phyloP scores from a whole-genome alignment of 2,888 invertebrate genomes.

The Mamestra brassicae region DNA sequence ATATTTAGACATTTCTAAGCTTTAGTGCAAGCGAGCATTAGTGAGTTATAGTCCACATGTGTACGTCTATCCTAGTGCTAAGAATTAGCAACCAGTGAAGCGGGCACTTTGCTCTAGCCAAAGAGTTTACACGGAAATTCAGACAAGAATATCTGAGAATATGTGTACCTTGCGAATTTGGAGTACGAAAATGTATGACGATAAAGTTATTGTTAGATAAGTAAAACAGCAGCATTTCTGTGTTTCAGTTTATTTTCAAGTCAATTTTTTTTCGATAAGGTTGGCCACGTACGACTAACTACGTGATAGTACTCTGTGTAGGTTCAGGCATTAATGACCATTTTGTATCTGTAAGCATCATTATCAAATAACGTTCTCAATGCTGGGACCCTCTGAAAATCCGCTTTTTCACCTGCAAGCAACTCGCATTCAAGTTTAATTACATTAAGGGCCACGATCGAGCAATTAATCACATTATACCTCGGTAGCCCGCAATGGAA shows the following conservation, averaged over 20 bases:
- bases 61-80: conserved; percentile 6
- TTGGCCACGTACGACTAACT: background rate
- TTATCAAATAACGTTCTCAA: too few relatives aligned
- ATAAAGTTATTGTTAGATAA: background rate
- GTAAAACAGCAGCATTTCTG: background rate
- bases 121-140: conserved; percentile 12
- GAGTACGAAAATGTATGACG: conserved; percentile 3
- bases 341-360: too few relatives aligned
- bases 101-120: conserved; percentile 30
- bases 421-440: too few relatives aligned
- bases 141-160: conserved; percentile 22
- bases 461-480: too few relatives aligned
- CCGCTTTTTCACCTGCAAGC: too few relatives aligned
- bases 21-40: background rate
- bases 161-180: background rate
- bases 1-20: too few relatives aligned
- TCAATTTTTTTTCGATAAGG: background rate
- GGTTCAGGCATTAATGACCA: too few relatives aligned
- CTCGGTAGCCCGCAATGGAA: too few relatives aligned
- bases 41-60: conserved; percentile 1
- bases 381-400: too few relatives aligned
- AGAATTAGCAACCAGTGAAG: conserved; percentile 5
- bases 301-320: background rate
- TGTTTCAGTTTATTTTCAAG: conserved; percentile 13
- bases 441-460: too few relatives aligned